phyloP scores from a whole-genome alignment of 23 tunicate species.

The Halocynthia roretzi region DNA sequence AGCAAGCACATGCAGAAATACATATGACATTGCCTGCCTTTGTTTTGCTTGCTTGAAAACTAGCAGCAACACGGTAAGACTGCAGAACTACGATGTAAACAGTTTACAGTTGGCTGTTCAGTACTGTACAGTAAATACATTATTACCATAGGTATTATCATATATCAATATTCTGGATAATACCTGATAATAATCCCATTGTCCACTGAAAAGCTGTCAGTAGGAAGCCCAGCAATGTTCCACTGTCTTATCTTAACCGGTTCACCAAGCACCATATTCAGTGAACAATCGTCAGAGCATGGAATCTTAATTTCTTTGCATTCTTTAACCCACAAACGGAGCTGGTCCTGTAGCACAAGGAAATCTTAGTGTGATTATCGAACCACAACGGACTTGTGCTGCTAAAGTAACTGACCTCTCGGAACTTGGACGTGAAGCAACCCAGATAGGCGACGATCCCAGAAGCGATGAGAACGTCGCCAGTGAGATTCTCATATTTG shows the following conservation, averaged over 20 bases:
- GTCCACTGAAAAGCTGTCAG: constrained; percentile 95
- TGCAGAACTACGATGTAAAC: no score
- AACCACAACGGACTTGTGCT: neutral
- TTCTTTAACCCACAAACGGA: constrained; percentile 32
- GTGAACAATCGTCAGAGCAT: constrained; percentile 72
- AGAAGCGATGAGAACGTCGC: constrained; percentile 89
- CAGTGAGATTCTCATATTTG: constrained; percentile 84
- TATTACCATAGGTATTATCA: no score
- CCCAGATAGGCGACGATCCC: constrained; percentile 97
- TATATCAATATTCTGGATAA: no score
- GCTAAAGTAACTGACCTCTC: constrained; percentile 50
- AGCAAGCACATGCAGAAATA: no score
- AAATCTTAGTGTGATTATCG: neutral
- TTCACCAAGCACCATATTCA: constrained; percentile 84
- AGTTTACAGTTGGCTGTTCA: no score
- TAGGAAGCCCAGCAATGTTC: constrained; percentile 94
- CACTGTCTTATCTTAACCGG: constrained; percentile 95
- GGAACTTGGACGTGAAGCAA: constrained; percentile 78
- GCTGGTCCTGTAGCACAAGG: constrained; percentile 30
- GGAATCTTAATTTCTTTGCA: constrained; percentile 70
- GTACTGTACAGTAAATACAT: no score
- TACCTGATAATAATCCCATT: constrained; percentile 95
- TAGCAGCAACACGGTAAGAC: no score
- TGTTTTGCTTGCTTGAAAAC: no score
- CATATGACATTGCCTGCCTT: no score